These are phyloP conservation scores for Hydrophis major DNA, from an alignment of 2,797 vertebrate genomes.

Conservation along the genomic window DNA sequence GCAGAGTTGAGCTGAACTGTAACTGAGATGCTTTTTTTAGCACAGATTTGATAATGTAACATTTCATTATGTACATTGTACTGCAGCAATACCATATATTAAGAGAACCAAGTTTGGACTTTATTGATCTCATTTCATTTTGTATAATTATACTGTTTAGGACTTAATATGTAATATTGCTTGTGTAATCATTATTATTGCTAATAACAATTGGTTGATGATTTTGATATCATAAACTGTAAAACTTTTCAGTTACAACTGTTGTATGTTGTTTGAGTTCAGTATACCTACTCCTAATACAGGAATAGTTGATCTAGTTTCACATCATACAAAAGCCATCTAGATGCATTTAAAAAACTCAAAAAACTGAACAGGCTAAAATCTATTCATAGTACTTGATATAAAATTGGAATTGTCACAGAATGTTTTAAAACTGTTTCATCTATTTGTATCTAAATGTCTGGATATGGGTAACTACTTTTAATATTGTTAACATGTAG, in stretches of 20 bases:
- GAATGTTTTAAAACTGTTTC: neutral
- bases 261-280: slow-evolving; percentile 27
- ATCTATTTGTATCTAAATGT: neutral
- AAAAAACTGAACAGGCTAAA: neutral
- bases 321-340: neutral
- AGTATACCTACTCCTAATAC: neutral
- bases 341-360: neutral
- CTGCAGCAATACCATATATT: neutral
- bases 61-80: neutral
- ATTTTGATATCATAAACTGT: neutral
- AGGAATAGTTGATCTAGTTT: neutral
- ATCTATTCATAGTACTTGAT: neutral
- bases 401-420: neutral
- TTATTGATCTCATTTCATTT: neutral
- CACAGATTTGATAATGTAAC: neutral
- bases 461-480: neutral
- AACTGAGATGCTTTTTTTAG: neutral
- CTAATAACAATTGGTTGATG: neutral
- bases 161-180: neutral
- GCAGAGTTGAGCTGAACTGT: neutral
- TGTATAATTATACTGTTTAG: neutral
- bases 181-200: neutral
- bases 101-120: neutral
- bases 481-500: neutral
- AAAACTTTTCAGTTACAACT: neutral